Conservation (phyloP, 2,113 vertebrate species). For the Acrocephalus arundinaceus region DNA sequence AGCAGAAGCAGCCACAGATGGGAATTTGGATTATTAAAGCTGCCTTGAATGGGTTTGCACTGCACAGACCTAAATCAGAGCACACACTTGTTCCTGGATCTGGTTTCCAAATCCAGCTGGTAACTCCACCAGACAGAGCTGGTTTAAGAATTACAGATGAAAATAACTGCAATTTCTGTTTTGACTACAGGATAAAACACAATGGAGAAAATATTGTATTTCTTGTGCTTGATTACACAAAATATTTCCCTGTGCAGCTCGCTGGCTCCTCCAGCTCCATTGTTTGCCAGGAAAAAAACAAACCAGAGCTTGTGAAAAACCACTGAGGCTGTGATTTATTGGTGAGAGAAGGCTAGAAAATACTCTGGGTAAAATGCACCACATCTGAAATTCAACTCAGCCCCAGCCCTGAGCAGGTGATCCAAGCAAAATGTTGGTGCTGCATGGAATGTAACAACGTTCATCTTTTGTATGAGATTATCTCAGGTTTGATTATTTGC, state of each 20-base stretch:
- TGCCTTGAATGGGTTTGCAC: not conserved
- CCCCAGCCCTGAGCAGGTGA: not conserved
- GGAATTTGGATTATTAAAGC: not conserved
- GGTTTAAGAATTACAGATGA: not conserved
- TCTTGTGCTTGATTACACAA: not conserved
- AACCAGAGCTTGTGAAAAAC: not conserved
- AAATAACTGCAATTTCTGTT: slow-evolving; percentile 11
- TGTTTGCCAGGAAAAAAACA: not conserved
- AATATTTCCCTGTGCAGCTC: not conserved
- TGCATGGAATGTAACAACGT: not conserved
- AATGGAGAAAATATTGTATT: not conserved
- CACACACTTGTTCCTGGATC: not conserved
- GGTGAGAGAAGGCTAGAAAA: not conserved
- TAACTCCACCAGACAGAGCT: not conserved
- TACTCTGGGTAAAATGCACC: not conserved
- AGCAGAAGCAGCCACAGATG: not conserved
- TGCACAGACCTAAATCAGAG: not conserved
- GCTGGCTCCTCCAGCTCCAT: not conserved
- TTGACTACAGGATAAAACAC: not conserved
- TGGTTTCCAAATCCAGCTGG: not conserved
- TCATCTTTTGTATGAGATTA: not conserved
- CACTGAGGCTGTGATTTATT: not conserved
- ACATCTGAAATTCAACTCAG: not conserved
- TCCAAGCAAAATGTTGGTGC: not conserved
- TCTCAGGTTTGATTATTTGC: not conserved